A percentile compares a stretch with the other conserved stretches of the same genome.
phyloP scores from a whole-genome alignment of 2,888 invertebrate genomes.

The Palloptera scutellata region DNA sequence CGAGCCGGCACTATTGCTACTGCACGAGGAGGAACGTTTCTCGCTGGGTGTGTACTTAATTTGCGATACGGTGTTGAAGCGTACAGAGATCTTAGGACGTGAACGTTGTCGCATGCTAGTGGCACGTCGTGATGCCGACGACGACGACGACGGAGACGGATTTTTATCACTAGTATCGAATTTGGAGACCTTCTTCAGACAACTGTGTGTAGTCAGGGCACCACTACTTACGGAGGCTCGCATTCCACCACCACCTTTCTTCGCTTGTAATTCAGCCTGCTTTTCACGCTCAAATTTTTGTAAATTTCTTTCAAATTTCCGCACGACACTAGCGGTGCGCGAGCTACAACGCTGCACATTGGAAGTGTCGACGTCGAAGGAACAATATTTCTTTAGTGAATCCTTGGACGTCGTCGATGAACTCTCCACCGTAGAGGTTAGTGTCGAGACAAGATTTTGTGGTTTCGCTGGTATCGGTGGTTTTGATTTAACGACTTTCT shows the following conservation, averaged over 20 bases:
- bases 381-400: conserved; percentile 52
- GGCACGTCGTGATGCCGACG: conserved; percentile 74
- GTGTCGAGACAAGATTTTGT: conserved; percentile 53
- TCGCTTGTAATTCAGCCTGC: conserved; percentile 52
- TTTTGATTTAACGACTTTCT: conserved; percentile 55
- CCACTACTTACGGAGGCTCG: conserved; percentile 59
- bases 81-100: conserved; percentile 63
- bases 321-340: conserved; percentile 61
- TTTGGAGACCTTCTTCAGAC: conserved; percentile 60
- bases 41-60: conserved; percentile 61
- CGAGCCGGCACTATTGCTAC: conserved; percentile 34
- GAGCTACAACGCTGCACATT: conserved; percentile 46
- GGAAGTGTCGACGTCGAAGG: conserved; percentile 55
- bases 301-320: conserved; percentile 67
- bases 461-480: conserved; percentile 60
- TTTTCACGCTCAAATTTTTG: conserved; percentile 72
- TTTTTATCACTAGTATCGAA: conserved; percentile 49
- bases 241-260: conserved; percentile 52
- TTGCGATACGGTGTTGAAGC: conserved; percentile 62
- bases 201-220: conserved; percentile 57
- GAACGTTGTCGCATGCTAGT: conserved; percentile 71
- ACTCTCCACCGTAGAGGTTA: conserved; percentile 48
- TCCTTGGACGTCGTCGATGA: conserved; percentile 27
- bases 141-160: conserved; percentile 65
- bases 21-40: conserved; percentile 46